These are phyloP conservation scores for Tenthredo mesomela DNA, from an alignment of 2,888 invertebrate species.

Conservation along the genomic window DNA sequence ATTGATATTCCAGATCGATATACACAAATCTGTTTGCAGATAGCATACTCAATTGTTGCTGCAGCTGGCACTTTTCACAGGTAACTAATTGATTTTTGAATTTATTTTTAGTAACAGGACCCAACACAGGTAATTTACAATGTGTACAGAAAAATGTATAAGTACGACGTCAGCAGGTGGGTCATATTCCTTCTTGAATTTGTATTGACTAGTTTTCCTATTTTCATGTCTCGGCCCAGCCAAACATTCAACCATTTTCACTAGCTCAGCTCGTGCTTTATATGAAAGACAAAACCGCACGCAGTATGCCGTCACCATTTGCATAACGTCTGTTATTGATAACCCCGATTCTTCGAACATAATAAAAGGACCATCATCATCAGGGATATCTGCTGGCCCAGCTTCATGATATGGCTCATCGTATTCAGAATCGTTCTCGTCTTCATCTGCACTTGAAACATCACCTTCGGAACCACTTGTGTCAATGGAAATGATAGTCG, in stretches of 20 bases:
- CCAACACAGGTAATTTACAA: slow-evolving; percentile 54
- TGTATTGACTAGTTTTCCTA: slow-evolving; percentile 54
- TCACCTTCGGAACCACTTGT: not conserved
- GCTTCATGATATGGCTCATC: not conserved
- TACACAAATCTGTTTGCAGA: slow-evolving; percentile 57
- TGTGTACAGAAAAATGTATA: slow-evolving; percentile 56
- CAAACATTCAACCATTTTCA: slow-evolving; percentile 55
- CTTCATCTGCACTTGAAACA: not conserved
- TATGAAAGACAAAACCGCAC: slow-evolving; percentile 53
- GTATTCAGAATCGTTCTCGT: not conserved
- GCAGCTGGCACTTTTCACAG: slow-evolving; percentile 35
- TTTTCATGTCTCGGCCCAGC: slow-evolving; percentile 55
- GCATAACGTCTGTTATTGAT: slow-evolving; percentile 54
- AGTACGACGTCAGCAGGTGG: slow-evolving; percentile 54
- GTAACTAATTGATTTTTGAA: slow-evolving; percentile 23
- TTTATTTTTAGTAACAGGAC: slow-evolving; percentile 31
- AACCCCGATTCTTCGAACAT: slow-evolving; percentile 57
- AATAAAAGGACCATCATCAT: slow-evolving; percentile 30
- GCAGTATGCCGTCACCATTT: slow-evolving; percentile 54
- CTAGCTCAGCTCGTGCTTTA: slow-evolving; percentile 49
- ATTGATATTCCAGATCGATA: slow-evolving; percentile 57
- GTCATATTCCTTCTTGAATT: slow-evolving; percentile 51
- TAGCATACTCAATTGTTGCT: slow-evolving; percentile 31
- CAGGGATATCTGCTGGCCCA: not conserved
- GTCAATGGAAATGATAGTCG: too few species aligned